Base-by-base conservation (phyloP, 2,797 vertebrate genomes). In the Selene dorsalis region DNA sequence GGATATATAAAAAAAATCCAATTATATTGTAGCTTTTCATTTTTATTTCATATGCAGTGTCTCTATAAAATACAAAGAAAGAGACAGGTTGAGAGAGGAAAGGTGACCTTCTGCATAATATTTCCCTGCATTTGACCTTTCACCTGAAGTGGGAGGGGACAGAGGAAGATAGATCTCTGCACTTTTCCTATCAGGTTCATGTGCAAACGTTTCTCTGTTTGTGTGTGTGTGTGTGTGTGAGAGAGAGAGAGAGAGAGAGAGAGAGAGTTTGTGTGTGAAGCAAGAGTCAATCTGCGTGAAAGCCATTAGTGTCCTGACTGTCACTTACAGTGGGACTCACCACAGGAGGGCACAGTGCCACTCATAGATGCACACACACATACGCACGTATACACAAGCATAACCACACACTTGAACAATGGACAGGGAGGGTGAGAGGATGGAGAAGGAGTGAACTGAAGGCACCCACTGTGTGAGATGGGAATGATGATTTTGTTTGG, bases 41-140 rank as follows among this genome's bases (percentile, higher is more conserved):
- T 66, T 62, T 20, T 53, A 48, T 65, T 67, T 63, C 28, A 39
- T 43, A 43, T 73, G 24, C 58, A 68, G 18, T 63, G 28, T 59
- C 12, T 57, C 45, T 69, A 59, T 73, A 52, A 77, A 56, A 61
- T 32, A 62, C 30, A 68, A 17, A 47, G 55, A 72, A 22, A 83
- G 73, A 82, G 67, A 60, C 17, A 50, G 56, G 58, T 52, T n/a
- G 73, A 88, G 75, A 85, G 76, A 68, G 78, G 80, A 67, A 56
- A 69, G 77, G 72, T 86, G 92, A 93, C 93, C 91, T 94, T 94
- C 90, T 91, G 85, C 90, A 80, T 82, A 89, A 93, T 93, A 91
- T 91, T 93, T 84, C 61, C 80, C 79, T 84, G 81, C 47, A 62
- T 83, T 91, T 94, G 93, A 93, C 91, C 91, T 90, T 75, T 83